A percentile compares a stretch with the other conserved stretches of the same genome.
Evolutionary conservation across 2,113 vertebrate genomes (phyloP).

Genomic region (Diadophis punctatus): DNA sequence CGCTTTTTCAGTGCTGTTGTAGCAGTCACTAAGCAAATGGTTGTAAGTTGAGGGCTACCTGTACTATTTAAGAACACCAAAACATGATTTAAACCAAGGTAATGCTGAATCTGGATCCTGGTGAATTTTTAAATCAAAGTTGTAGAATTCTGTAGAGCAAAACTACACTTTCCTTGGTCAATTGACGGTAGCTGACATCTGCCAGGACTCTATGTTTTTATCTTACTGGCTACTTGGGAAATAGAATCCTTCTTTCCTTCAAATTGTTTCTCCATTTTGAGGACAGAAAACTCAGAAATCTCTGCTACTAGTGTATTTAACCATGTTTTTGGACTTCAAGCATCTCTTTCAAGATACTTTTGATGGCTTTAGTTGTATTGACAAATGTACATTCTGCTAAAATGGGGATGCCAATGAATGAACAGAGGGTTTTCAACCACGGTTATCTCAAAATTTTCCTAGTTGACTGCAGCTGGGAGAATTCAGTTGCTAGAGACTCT

Average conservation of each 20-base stretch:
- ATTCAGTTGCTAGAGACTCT: background rate
- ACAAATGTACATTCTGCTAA: background rate
- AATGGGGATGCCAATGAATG: background rate
- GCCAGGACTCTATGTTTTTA: background rate
- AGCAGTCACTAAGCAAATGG: background rate
- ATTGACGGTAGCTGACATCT: background rate
- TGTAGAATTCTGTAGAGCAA: background rate
- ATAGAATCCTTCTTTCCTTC: background rate
- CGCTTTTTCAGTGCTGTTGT: background rate
- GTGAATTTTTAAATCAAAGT: background rate
- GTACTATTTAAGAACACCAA: background rate
- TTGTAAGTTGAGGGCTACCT: background rate
- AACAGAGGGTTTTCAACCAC: background rate
- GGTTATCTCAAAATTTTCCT: background rate
- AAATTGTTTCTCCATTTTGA: background rate
- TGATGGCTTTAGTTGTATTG: background rate
- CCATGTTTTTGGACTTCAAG: background rate
- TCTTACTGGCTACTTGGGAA: background rate
- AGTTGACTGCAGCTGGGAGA: background rate
- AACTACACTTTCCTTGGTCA: background rate
- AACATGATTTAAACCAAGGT: slow-evolving; percentile 29
- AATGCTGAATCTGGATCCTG: background rate
- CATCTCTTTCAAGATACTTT: background rate
- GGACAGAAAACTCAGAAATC: background rate
- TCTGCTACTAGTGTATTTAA: background rate